phyloP scores from a whole-genome alignment of 2,888 invertebrate species.

The Stenoptilia bipunctidactyla region DNA sequence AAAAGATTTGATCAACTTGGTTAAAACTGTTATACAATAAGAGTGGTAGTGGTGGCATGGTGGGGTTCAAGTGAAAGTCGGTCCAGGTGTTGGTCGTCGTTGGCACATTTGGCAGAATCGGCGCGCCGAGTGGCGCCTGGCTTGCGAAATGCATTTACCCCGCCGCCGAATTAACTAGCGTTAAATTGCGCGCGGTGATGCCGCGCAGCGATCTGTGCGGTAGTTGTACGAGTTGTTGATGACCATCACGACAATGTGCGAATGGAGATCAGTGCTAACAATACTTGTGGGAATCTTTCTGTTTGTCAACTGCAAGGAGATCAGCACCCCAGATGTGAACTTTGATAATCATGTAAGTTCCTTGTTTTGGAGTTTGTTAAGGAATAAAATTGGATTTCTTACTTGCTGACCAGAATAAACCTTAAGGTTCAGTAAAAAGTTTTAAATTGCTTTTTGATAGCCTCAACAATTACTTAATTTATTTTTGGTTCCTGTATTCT shows the following conservation, averaged over 20 bases:
- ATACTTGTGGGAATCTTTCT: slow-evolving; percentile 46
- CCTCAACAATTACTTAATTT: too few species aligned
- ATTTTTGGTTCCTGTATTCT: too few species aligned
- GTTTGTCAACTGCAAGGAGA: slow-evolving; percentile 30
- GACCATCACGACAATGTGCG: slow-evolving; percentile 52
- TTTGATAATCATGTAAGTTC: slow-evolving; percentile 53
- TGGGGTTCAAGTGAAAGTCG: too few species aligned
- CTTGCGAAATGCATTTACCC: slow-evolving; percentile 61
- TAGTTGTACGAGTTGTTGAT: neutral
- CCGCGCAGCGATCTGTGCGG: slow-evolving; percentile 22
- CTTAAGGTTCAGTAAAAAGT: neutral
- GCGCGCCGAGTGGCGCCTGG: too few species aligned
- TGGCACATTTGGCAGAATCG: too few species aligned
- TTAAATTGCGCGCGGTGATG: slow-evolving; percentile 36
- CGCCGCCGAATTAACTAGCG: slow-evolving; percentile 47
- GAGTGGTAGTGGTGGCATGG: too few species aligned
- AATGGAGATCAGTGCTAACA: slow-evolving; percentile 56
- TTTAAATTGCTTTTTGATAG: too few species aligned
- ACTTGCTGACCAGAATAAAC: neutral
- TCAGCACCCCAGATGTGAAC: slow-evolving; percentile 31
- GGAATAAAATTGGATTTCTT: too few species aligned
- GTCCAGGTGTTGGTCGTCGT: neutral
- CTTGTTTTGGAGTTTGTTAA: too few species aligned
- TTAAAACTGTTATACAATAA: too few species aligned
- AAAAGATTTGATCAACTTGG: too few species aligned